These are phyloP conservation scores for Electrona antarctica DNA, from an alignment of 2,113 vertebrate genomes.

Conservation along the genomic window DNA sequence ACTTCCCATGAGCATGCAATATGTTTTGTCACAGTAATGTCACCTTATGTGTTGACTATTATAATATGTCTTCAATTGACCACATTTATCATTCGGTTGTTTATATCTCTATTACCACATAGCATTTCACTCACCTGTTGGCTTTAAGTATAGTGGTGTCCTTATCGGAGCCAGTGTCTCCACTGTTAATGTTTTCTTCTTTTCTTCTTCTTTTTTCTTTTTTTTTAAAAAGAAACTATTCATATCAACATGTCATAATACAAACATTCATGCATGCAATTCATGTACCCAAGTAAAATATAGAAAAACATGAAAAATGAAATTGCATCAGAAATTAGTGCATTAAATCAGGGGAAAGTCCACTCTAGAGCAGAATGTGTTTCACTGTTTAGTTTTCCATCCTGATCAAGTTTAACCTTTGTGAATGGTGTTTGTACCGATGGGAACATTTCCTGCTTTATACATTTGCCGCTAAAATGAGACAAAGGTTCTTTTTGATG, in stretches of 20 bases:
- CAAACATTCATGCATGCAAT: slow-evolving; percentile 37
- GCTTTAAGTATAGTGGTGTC: slow-evolving; percentile 54
- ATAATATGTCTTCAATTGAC: slow-evolving; percentile 28
- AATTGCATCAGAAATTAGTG: slow-evolving; percentile 19
- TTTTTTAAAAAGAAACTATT: slow-evolving; percentile 13
- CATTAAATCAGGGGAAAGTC: slow-evolving; percentile 31
- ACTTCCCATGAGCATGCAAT: slow-evolving; percentile 54
- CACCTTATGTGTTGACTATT: slow-evolving; percentile 26
- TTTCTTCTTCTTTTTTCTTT: no score
- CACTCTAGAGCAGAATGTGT: slow-evolving; percentile 21
- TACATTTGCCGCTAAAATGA: neutral
- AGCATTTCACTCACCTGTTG: slow-evolving; percentile 49
- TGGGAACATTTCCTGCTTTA: slow-evolving; percentile 26
- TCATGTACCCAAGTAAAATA: neutral
- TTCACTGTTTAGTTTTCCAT: neutral
- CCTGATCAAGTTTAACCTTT: neutral
- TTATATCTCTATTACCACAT: neutral
- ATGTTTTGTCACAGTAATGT: slow-evolving; percentile 50
- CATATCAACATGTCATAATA: slow-evolving; percentile 15
- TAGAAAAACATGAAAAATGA: neutral
- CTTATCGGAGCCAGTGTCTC: slow-evolving; percentile 33
- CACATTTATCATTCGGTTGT: slow-evolving; percentile 30
- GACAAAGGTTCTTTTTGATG: slow-evolving; percentile 5
- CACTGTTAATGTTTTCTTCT: slow-evolving; percentile 8
- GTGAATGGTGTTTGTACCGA: neutral